Conservation (phyloP, 2,797 vertebrate species). For the Dermochelys coriacea region DNA sequence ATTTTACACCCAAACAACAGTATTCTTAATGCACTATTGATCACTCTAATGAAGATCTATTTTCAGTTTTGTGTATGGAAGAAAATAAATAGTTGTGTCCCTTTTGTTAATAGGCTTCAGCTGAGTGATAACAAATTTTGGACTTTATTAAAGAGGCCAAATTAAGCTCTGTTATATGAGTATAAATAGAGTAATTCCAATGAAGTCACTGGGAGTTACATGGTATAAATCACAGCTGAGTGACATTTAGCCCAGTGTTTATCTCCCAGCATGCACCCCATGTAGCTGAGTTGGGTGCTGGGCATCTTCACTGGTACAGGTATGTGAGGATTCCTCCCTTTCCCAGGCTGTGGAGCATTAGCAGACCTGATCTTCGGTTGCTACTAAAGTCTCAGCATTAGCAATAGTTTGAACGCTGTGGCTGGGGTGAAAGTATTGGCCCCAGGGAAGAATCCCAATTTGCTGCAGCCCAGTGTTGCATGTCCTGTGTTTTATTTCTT, state of each 20-base stretch:
- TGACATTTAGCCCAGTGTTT: background rate
- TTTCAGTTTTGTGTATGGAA: background rate
- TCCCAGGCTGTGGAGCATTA: background rate
- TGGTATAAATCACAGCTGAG: background rate
- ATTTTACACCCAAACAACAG: background rate
- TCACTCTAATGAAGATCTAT: background rate
- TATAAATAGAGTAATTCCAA: background rate
- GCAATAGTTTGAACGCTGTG: background rate
- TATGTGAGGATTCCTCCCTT: background rate
- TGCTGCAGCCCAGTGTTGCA: background rate
- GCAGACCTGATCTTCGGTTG: background rate
- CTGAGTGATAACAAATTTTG: too few species aligned
- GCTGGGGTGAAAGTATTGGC: background rate
- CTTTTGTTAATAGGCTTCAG: too few species aligned
- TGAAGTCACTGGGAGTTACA: background rate
- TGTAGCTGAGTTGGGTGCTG: background rate
- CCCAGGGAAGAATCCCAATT: background rate
- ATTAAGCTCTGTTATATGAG: background rate
- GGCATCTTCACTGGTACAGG: background rate
- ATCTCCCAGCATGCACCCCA: background rate
- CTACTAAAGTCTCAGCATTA: background rate
- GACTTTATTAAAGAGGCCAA: too few species aligned
- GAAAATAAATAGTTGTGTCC: too few species aligned
- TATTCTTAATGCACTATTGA: background rate
- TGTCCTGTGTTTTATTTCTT: background rate